A percentile compares a stretch with the other conserved stretches of the same genome.
phyloP scores from a whole-genome alignment of 2,113 vertebrate genomes.

The Procavia capensis region DNA sequence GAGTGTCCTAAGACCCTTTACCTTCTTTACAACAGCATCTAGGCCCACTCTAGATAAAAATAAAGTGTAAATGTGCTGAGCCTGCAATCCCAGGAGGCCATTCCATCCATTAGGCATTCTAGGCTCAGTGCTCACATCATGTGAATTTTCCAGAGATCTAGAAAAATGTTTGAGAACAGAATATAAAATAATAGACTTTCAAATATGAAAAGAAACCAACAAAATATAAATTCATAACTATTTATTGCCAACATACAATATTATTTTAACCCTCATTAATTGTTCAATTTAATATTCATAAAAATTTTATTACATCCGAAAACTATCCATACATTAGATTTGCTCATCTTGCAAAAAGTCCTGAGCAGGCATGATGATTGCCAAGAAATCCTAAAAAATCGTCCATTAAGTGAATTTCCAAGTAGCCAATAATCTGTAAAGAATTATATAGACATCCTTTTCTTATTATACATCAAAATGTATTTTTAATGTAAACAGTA shows the following conservation, averaged over 20 bases:
- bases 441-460: neutral
- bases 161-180: conserved; percentile 2
- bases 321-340: neutral
- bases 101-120: neutral
- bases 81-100: neutral
- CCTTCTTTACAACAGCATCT: neutral
- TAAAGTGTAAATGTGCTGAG: neutral
- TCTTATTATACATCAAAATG: neutral
- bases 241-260: conserved; percentile 25
- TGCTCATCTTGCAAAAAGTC: conserved; percentile 58
- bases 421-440: conserved; percentile 25
- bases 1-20: neutral
- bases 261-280: conserved; percentile 34
- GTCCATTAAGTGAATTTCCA: conserved; percentile 41
- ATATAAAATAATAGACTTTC: neutral
- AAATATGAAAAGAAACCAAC: conserved; percentile 21
- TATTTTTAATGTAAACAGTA: neutral
- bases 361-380: neutral
- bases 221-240: conserved; percentile 32
- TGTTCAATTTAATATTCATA: conserved; percentile 20
- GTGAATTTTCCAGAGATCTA: neutral
- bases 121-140: no score
- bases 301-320: conserved; percentile 49
- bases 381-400: conserved; percentile 38
- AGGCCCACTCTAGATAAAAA: neutral